Percentiles rank a stretch among this genome's conserved stretches.
phyloP scores from a whole-genome alignment of 1,140 invertebrate species.

The Caenorhabditis remanei region DNA sequence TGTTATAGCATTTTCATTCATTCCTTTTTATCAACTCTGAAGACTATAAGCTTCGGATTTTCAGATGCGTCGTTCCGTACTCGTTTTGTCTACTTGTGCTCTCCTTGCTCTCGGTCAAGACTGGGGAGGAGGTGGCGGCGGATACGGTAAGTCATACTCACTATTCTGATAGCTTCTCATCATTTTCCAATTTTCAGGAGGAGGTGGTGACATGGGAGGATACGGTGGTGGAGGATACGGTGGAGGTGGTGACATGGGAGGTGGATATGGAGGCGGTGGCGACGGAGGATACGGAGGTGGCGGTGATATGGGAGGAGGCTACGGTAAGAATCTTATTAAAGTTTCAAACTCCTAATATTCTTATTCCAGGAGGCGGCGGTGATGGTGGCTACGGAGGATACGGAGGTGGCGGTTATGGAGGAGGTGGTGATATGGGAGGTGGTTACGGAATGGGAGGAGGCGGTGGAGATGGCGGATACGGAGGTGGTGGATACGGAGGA shows the following conservation, averaged over 20 bases:
- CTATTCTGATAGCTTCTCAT: neutral
- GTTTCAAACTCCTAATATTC: no score
- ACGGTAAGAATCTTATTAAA: neutral
- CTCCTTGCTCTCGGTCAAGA: constrained; percentile 65
- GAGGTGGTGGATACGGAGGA: constrained; percentile 65
- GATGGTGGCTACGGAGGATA: constrained; percentile 60
- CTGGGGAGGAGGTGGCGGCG: constrained; percentile 68
- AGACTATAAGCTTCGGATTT: neutral
- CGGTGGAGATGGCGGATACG: constrained; percentile 66
- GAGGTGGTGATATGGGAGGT: constrained; percentile 68
- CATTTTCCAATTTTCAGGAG: constrained; percentile 2
- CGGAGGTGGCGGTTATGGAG: constrained; percentile 64
- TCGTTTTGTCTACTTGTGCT: constrained; percentile 50
- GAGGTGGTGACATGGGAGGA: constrained; percentile 59
- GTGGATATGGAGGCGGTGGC: constrained; percentile 44
- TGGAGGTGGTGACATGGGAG: constrained; percentile 67
- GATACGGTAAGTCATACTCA: constrained; percentile 49
- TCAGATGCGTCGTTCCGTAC: constrained; percentile 51
- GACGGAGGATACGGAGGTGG: constrained; percentile 66
- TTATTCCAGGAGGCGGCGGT: constrained; percentile 56
- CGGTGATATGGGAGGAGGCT: constrained; percentile 66
- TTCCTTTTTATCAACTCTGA: neutral
- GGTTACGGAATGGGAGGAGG: constrained; percentile 63
- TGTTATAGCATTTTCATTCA: no score
- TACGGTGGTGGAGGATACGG: constrained; percentile 46